Evolutionary conservation across 2,797 vertebrate genomes (phyloP), one percentile per base, ranked within the genome.

Genomic region (Ctenopoma multispine): DNA sequence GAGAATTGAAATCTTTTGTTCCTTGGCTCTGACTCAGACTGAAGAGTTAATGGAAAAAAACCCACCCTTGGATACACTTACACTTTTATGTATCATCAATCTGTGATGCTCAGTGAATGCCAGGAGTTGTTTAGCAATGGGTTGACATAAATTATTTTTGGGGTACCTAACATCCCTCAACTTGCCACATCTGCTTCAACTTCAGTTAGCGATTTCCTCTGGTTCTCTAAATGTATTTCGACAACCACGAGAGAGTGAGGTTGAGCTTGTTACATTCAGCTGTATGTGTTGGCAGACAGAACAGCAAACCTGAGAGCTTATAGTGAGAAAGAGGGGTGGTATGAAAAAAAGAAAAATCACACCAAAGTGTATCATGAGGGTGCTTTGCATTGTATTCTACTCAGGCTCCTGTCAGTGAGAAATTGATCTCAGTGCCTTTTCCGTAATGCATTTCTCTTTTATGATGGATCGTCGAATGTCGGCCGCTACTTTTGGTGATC

Each of bases 401-500:
- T 69, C 75, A 81, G 72, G 83, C 69, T 13, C 69, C 81, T 79
- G 84, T 86, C 83, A 77, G 44, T 4, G 31, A 81, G 75, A 81
- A 81, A 81, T 84, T 85, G 82, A 53, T 87, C 81, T 80, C 78
- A 41, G 61, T 53, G 79, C 77, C 72, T 87, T 70, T 60, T 86
- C 82, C 78, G 69, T 80, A 81, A 86, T 77, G 61, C 77, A 83
- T 88, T 84, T 85, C 79, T 83, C 77, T 69, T 78, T 78, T 67
- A 85, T 83, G 86, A 87, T 70, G 67, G 83, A 82, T 84, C 66
- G 79, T 57, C 74, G 83, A 82, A 83, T 70, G 80, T 43, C 29
- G 10, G 67, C 47, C 79, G 72, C 31, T 79, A 67, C 65, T 87
- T 74, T 76, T 63, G 40, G 40, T 1, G 14, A 41, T 87, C 78